Base-by-base conservation (phyloP, 2,113 vertebrate species). In the Ceuthmochares aereus region DNA sequence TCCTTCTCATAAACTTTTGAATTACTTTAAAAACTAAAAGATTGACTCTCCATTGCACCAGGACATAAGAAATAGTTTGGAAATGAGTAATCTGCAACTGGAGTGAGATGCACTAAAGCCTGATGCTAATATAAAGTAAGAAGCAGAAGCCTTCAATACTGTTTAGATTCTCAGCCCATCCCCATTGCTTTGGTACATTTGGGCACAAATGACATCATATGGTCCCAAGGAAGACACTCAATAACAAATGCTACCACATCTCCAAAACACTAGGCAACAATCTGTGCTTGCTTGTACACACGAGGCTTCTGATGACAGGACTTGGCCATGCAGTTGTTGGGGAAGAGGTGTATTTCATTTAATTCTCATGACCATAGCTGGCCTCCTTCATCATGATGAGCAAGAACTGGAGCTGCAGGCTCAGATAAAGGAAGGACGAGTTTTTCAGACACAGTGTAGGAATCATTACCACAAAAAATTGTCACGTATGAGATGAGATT, bases 1-100 rank as follows among this genome's bases (percentile, higher is more conserved):
- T 90, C 60, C 59, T 85, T 60, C 70, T 59, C 59, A 77, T 74
- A 92, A 95, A 85, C 29, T 95, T 87, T 43, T 47, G 59, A 91
- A 95, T 89, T 69, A 87, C 78, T 45, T 95, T 37, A 73, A 78
- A 85, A 85, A 47, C 51, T 43, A 43, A 11, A 36, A 62, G 27
- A 49, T 14, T 6, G 27, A 23, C 37, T 36, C 27, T 79, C 40
- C 47, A 11, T 42, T 55, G 20, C 54, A 79, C 13, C 42, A 87
- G 20, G 43, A 12, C 20, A 8, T 29, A 63, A 49, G 55, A 82
- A 89, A 81, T 17, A 76, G 6, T 23, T 73, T 73, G 37, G n/a
- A 90, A 93, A 68, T 19, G 4, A 81, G 14, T 9, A 69, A 49
- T 16, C n/a, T 63, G 67, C 59, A 69, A 64, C 30, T 22, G 42